Conservation (phyloP, 2,113 vertebrate species). For the Vidua macroura region DNA sequence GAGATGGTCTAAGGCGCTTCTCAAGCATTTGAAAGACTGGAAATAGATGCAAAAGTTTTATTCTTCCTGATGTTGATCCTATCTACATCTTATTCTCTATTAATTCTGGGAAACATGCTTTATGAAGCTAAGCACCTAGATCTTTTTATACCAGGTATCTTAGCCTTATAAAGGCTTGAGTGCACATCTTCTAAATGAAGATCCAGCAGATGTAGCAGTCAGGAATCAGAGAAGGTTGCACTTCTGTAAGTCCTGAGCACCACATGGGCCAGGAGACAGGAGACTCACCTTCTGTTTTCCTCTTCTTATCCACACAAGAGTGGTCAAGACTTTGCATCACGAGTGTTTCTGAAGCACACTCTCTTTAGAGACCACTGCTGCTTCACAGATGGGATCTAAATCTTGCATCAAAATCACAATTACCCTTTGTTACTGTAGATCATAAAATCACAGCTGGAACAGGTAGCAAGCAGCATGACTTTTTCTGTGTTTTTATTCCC, state of each 20-base stretch:
- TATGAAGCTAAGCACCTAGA: background rate
- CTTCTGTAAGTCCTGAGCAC: background rate
- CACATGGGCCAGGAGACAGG: background rate
- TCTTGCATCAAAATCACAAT: background rate
- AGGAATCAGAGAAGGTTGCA: background rate
- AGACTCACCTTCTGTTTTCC: background rate
- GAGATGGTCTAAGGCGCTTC: background rate
- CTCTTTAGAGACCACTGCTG: background rate
- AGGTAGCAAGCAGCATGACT: conserved; percentile 1
- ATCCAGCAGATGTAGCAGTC: background rate
- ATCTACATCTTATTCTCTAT: background rate
- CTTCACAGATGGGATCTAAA: background rate
- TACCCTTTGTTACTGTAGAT: background rate
- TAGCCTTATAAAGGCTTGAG: background rate
- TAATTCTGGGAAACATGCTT: background rate
- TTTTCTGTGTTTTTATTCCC: background rate
- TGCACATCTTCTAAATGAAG: background rate
- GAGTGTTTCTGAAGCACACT: background rate
- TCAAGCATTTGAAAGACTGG: background rate
- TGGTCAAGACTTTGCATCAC: background rate
- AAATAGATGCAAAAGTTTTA: background rate
- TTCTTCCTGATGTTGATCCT: background rate
- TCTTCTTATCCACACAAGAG: background rate
- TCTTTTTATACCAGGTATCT: background rate
- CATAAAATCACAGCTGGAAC: conserved; percentile 19